Percentiles rank a stretch among this genome's conserved stretches.
Conservation (phyloP, 2,797 vertebrate species). For the Galagoides demidoff region DNA sequence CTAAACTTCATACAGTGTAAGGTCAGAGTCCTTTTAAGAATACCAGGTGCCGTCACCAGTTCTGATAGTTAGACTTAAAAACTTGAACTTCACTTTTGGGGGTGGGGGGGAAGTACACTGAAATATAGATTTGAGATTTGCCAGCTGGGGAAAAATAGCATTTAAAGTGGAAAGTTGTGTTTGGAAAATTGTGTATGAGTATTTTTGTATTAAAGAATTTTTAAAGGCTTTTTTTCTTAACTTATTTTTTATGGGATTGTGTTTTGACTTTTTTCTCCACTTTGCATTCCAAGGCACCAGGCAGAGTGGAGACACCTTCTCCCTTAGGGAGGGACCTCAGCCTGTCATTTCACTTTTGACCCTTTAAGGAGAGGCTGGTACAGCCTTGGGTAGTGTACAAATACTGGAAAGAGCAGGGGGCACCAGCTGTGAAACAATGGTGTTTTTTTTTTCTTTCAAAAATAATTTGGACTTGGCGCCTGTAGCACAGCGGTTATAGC, state of each 20-base stretch:
- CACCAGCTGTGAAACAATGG: not conserved
- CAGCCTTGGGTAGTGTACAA: accelerated
- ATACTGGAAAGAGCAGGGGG: accelerated
- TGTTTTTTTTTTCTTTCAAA: not conserved
- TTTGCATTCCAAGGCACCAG: not conserved
- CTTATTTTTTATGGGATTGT: not conserved
- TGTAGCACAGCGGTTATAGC: no score
- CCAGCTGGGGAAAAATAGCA: constrained; percentile 59
- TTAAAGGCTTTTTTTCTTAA: constrained; percentile 71
- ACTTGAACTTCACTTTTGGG: constrained; percentile 65
- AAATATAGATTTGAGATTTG: constrained; percentile 49
- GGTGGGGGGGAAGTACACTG: not conserved
- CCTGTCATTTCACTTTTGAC: not conserved
- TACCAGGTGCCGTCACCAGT: constrained; percentile 28
- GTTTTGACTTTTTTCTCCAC: not conserved
- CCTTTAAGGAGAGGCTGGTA: accelerated
- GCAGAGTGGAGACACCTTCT: not conserved
- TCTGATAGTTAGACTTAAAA: constrained; percentile 61
- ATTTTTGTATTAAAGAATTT: constrained; percentile 82
- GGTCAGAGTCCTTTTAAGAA: constrained; percentile 38
- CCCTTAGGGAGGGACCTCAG: not conserved
- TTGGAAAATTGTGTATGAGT: constrained; percentile 75
- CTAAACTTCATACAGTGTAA: not conserved
- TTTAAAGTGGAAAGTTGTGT: constrained; percentile 71
- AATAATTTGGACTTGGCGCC: not conserved